Percentiles rank a stretch among this genome's conserved stretches.
Evolutionary conservation across 2,113 vertebrate genomes (phyloP).

Genomic region (Pteruthius melanotis): DNA sequence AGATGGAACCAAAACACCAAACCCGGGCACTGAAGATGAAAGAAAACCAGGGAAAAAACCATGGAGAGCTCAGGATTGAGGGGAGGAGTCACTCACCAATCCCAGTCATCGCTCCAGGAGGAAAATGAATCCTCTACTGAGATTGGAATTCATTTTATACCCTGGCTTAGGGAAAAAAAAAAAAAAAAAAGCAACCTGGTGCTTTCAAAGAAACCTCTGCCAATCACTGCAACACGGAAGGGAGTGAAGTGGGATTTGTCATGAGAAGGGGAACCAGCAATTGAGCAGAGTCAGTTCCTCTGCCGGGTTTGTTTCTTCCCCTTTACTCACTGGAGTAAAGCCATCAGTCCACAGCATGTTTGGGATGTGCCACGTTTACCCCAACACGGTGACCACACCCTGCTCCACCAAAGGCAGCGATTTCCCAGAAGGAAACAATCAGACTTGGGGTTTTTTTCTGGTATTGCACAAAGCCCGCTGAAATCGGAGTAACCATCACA

Average conservation of each 20-base stretch:
- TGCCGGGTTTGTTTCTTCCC: rapidly evolving
- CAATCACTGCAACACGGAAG: not conserved
- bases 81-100: not conserved
- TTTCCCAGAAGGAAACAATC: not conserved
- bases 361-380: rapidly evolving
- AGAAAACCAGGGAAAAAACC: not conserved
- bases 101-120: not conserved
- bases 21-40: rapidly evolving
- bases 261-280: not conserved
- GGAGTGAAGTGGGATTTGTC: not conserved
- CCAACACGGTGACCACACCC: rapidly evolving
- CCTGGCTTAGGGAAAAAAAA: rapidly evolving
- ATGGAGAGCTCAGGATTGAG: rapidly evolving
- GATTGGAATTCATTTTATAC: not conserved
- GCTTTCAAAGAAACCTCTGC: not conserved
- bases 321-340: not conserved
- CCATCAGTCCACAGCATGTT: rapidly evolving
- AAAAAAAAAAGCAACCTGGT: not conserved
- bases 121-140: not conserved
- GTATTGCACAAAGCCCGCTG: rapidly evolving
- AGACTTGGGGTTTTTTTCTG: rapidly evolving
- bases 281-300: not conserved
- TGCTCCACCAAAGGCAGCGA: not conserved
- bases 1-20: not conserved
- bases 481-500: rapidly evolving